Conservation (phyloP, 2,888 invertebrate species). For the Linnaemya tessellans region DNA sequence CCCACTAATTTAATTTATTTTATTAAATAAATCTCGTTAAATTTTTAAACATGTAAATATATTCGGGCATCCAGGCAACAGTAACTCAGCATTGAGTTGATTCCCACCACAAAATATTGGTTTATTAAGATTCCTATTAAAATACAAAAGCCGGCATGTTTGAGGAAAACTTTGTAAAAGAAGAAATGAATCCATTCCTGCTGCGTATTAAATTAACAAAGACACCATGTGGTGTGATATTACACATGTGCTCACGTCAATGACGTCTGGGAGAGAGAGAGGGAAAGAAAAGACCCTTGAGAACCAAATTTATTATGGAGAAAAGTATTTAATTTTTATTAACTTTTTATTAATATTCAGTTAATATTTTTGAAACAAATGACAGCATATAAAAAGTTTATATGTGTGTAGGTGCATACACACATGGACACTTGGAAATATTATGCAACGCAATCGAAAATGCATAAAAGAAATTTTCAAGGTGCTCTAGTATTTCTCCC, state of each 20-base stretch:
- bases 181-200: conserved; percentile 60
- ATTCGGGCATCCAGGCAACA: no score
- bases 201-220: conserved; percentile 74
- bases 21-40: no score
- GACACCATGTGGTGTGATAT: conserved; percentile 76
- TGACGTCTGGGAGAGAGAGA: conserved; percentile 68
- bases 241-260: conserved; percentile 73
- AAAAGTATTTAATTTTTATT: conserved; percentile 58
- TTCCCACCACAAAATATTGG: no score
- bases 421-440: no score
- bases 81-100: no score
- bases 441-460: no score
- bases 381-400: not conserved
- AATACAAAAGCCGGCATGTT: not conserved
- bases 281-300: conserved; percentile 60
- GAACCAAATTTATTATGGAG: conserved; percentile 62
- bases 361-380: conserved; percentile 9
- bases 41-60: no score
- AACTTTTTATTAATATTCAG: conserved; percentile 6
- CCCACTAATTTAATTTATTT: no score
- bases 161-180: not conserved
- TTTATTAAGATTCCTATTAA: no score
- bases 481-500: no score
- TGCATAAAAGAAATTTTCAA: no score
- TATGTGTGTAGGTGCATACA: no score